Base-by-base conservation (phyloP, 2,888 invertebrate species). In the Lycia hirtaria region DNA sequence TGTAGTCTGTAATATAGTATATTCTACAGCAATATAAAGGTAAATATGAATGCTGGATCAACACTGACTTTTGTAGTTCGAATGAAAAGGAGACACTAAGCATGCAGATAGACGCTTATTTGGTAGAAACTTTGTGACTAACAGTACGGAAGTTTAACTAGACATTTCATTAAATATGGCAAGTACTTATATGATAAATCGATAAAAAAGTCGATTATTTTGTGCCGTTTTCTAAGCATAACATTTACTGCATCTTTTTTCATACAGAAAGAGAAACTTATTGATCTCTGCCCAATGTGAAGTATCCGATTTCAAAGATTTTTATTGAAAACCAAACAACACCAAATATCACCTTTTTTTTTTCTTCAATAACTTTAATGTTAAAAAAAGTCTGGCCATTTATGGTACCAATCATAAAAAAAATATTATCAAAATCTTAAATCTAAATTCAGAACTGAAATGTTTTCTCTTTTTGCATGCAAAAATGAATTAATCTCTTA, bases 101-200 rank as follows among this genome's bases (percentile, higher is more conserved):
- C 35, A 35, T 37, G 26, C 37, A 44, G 10, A 48, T 6, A 40
- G 14, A 26, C 28, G 30, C 9, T 7, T 37, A 53, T 44, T 41
- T 38, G 2, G 22, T 41, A 51, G 15, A 47, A 44, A 41, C 15
- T 43, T 59, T 55, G 49, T 55, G 57, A 64, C 60, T 43, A 37
- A 38, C 32, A 45, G 35, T 48, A 48, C 14, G 15, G 17, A 51
- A 50, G 15, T 43, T 41, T 41, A 32, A 30, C 33, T 47, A 52
- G 6, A 57, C 35, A 52, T 51, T 44, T 32, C 7, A 33, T 37
- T 35, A 55, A 33, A 26, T 63, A 60, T 60, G 60, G 62, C 62
- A 59, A 62, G 57, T 64, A 19, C 32, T n/a, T n/a, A n/a, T n/a
- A 44, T 52, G 22, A 35, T 35, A 19, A 19, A 47, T 51, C 15